Base-by-base conservation (phyloP, 2,888 invertebrate species). In the Halictus ligatus region DNA sequence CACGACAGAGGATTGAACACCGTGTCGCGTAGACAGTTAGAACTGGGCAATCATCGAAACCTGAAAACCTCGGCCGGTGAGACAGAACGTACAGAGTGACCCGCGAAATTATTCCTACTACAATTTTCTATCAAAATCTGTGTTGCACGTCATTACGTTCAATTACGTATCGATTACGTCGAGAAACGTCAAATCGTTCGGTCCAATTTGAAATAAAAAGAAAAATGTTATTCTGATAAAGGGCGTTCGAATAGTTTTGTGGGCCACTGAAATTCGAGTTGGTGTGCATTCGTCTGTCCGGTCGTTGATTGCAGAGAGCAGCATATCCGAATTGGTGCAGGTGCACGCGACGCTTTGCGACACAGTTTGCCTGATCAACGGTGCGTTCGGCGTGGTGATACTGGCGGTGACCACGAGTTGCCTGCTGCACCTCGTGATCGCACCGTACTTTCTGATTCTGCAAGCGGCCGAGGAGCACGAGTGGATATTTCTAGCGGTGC, bases 381-480 rank as follows among this genome's bases (percentile, higher is more conserved):
- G 94, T 82, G 96, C 96, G 92, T 96, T 96, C 89, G 96, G 96
- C 0, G 90, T 96, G 0, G 96, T 96, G 0, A 95, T 96, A 67
- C 92, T 97, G 10, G 95, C 96, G 7, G 96, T 96, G 25, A 95
- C 96, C 60, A 95, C 96, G 71, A 96, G 96, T 0, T 96, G 96
- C 54, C 92, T 97, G 60, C 94, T 97, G 83, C 97, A 97, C 86
- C 94, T 97, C 5, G 96, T 97, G 29, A 96, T 97, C 35, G 96
- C 97, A 0, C 96, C 96, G 0, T 97, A 96, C 93, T 96, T 96
- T 92, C 92, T 96, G 35, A 96, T 96, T 85, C 95, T 96, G 95
- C 96, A 96, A 88, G 95, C 96, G 12, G 96, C 88, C 92, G 96
- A 84, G 95, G 96, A 7, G 92, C 95, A 50, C 94, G 96, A 92